Base-by-base conservation (phyloP, 2,797 vertebrate species). In the Galago senegalensis region DNA sequence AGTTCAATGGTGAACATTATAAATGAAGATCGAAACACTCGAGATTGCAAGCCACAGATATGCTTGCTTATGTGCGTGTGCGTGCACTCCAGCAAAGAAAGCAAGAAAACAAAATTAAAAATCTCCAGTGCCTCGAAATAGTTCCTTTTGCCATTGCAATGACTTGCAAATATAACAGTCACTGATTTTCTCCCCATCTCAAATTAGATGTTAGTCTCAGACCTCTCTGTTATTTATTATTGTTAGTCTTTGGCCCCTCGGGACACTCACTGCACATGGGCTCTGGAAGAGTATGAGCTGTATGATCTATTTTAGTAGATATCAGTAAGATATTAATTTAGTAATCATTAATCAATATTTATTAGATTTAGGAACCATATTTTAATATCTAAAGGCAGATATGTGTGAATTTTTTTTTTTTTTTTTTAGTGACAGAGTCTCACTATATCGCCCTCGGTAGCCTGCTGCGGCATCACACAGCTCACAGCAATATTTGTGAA, bases 161-260 rank as follows among this genome's bases (percentile, higher is more conserved):
- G 60, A 58, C 5, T 86, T 40, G 72, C 12, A 69, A 43, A 31
- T 37, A 13, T 18, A 40, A 80, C 5, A 85, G 34, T 37, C n/a
- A 67, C 17, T 27, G 11, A 94, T 61, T 80, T n/a, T 81, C 17
- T 88, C 46, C 77, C 83, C 8, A 93, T 29, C 21, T 3, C 8
- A 81, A 63, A 89, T 73, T 46, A 92, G 20, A 87, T 73, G 13
- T 58, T 94, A 88, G 43, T 25, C 56, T 91, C 56, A 43, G 20
- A 67, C 46, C 2, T 97, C 9, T 84, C 21, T 6, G 81, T 79
- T 67, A 61, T 65, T 65, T 63, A 43, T 73, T 82, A 53, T 75
- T 81, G 21, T 67, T 83, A 70, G 23, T 3, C 14, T 13, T 60
- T 83, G 25, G 40, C 6, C 80, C 16, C 34, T 88, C 60, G 72